Evolutionary conservation across 1,140 invertebrate genomes (phyloP).

Genomic region (Antheraea mylitta): DNA sequence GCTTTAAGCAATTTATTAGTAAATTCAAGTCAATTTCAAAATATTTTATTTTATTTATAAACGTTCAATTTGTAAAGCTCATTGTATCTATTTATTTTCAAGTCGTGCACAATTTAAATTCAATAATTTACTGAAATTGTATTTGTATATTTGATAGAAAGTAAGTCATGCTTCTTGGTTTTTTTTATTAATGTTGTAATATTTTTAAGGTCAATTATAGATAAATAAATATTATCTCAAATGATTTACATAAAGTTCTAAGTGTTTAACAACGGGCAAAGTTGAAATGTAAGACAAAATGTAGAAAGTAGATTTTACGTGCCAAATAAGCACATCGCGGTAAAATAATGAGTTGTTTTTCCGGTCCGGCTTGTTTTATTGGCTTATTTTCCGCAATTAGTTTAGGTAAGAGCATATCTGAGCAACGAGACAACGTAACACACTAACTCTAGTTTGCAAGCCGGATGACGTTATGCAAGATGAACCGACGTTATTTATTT

Average conservation of each 20-base stretch:
- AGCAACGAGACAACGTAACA: conserved; percentile 39
- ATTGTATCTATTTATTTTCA: not conserved
- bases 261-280: not conserved
- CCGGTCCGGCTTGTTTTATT: conserved; percentile 39
- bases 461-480: conserved; percentile 37
- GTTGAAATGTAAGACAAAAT: not conserved
- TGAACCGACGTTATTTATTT: conserved; percentile 13
- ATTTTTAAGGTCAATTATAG: no score
- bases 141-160: not conserved
- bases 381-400: conserved; percentile 41
- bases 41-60: not conserved
- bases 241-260: not conserved
- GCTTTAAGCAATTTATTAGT: not conserved
- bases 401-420: conserved; percentile 40
- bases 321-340: not conserved
- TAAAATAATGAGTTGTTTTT: conserved; percentile 14
- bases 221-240: no score
- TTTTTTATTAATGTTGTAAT: no score
- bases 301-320: not conserved
- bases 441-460: not conserved
- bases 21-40: not conserved
- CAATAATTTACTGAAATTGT: not conserved
- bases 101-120: not conserved
- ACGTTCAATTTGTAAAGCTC: not conserved
- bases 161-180: not conserved